These are phyloP conservation scores for Euglossa dilemma DNA, from an alignment of 1,140 invertebrate genomes.

Conservation along the genomic window DNA sequence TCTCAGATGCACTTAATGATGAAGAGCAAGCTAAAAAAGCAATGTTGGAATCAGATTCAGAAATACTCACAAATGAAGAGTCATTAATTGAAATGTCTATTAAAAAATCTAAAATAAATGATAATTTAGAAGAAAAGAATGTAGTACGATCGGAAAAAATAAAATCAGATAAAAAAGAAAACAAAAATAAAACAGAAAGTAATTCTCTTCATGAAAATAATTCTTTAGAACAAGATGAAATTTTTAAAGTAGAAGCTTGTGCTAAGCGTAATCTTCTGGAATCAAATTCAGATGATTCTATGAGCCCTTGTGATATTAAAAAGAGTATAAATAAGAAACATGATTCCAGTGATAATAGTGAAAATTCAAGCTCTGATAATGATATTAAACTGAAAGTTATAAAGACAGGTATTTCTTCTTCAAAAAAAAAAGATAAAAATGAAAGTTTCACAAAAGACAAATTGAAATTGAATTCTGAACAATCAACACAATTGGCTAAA, in stretches of 20 bases:
- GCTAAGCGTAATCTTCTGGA: constrained; percentile 44
- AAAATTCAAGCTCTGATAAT: constrained; percentile 38
- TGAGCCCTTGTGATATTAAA: constrained; percentile 6
- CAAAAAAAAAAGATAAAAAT: neutral
- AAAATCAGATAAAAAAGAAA: neutral
- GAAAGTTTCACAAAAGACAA: neutral
- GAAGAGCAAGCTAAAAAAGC: constrained; percentile 33
- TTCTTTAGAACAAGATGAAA: neutral
- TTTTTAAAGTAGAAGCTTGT: neutral
- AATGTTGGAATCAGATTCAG: constrained; percentile 47
- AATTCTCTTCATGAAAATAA: neutral
- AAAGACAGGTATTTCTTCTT: neutral
- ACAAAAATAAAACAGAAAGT: neutral
- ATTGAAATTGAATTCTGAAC: neutral
- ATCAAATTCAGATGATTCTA: constrained; percentile 51
- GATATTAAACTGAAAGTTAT: neutral
- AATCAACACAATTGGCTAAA: constrained; percentile 40
- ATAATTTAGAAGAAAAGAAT: neutral
- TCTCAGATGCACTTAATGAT: neutral
- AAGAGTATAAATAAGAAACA: neutral
- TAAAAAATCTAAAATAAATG: neutral
- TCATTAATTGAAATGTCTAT: neutral
- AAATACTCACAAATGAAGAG: constrained; percentile 1
- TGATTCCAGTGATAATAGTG: constrained; percentile 27
- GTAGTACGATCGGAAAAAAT: neutral